phyloP scores from a whole-genome alignment of 2,113 vertebrate species.

The Poicephalus meyeri region DNA sequence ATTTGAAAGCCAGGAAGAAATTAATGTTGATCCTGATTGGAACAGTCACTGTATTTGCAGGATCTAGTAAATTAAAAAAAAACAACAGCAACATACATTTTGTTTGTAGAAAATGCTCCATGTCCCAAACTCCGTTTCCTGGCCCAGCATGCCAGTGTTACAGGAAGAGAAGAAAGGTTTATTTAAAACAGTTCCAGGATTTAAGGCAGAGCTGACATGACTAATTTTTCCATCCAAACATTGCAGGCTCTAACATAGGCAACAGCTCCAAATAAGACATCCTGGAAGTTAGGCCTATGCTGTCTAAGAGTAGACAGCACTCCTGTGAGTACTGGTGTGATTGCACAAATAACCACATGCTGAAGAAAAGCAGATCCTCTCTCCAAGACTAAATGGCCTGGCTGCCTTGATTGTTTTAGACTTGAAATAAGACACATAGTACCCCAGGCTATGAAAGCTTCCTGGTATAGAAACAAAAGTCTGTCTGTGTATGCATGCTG shows the following conservation, averaged over 20 bases:
- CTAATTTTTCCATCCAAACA: background rate
- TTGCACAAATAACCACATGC: background rate
- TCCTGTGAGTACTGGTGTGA: background rate
- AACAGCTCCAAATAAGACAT: background rate
- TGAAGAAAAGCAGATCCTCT: background rate
- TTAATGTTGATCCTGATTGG: conserved; percentile 59
- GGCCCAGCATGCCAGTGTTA: background rate
- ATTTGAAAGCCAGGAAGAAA: conserved; percentile 44
- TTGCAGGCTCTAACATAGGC: background rate
- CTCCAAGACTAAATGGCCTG: background rate
- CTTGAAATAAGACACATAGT: background rate
- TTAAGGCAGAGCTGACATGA: conserved; percentile 34
- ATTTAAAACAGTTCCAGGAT: conserved; percentile 42
- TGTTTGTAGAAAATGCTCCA: background rate
- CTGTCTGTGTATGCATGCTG: background rate
- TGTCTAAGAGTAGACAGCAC: background rate
- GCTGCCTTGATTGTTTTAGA: background rate
- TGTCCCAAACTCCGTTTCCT: background rate
- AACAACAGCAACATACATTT: background rate
- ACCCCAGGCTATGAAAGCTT: background rate
- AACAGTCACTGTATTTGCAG: conserved; percentile 29
- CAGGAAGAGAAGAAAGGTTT: conserved; percentile 18
- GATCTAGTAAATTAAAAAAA: background rate
- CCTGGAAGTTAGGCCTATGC: background rate
- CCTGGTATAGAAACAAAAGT: background rate